These are phyloP conservation scores for Chrysina gloriosa DNA, from an alignment of 2,888 invertebrate species.

Conservation along the genomic window DNA sequence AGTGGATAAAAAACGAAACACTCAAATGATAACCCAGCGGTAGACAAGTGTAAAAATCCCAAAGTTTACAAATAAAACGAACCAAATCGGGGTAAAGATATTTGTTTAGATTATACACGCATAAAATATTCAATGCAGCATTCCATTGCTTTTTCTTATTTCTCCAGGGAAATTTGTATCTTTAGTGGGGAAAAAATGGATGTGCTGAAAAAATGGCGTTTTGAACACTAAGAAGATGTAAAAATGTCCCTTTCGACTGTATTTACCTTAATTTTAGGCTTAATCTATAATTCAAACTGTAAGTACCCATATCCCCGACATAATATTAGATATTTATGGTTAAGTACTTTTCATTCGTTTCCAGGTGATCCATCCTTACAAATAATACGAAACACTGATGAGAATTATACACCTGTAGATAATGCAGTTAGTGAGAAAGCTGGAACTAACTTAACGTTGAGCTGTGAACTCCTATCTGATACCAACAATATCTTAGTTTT, in stretches of 20 bases:
- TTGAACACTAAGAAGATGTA: conserved; percentile 30
- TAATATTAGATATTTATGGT: neutral
- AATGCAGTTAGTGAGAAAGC: conserved; percentile 57
- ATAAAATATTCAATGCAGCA: neutral
- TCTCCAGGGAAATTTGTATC: neutral
- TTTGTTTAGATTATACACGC: neutral
- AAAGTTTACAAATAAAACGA: no score
- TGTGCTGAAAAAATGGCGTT: conserved; percentile 32
- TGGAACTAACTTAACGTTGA: conserved; percentile 59
- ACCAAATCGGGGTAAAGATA: no score
- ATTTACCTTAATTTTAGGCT: conserved; percentile 32
- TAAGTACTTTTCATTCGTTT: neutral
- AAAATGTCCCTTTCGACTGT: conserved; percentile 27
- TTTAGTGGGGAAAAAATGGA: neutral
- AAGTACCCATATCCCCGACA: conserved; percentile 16
- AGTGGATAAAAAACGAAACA: no score
- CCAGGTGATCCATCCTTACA: conserved; percentile 56
- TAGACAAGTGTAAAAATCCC: no score
- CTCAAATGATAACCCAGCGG: no score
- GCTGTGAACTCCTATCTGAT: conserved; percentile 58
- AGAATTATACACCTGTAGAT: conserved; percentile 56
- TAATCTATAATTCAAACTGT: conserved; percentile 37
- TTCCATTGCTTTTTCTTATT: neutral
- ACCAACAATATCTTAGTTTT: conserved; percentile 52
- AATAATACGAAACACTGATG: conserved; percentile 58